phyloP scores from a whole-genome alignment of 1,140 invertebrate genomes.

The Berghia stephanieae region DNA sequence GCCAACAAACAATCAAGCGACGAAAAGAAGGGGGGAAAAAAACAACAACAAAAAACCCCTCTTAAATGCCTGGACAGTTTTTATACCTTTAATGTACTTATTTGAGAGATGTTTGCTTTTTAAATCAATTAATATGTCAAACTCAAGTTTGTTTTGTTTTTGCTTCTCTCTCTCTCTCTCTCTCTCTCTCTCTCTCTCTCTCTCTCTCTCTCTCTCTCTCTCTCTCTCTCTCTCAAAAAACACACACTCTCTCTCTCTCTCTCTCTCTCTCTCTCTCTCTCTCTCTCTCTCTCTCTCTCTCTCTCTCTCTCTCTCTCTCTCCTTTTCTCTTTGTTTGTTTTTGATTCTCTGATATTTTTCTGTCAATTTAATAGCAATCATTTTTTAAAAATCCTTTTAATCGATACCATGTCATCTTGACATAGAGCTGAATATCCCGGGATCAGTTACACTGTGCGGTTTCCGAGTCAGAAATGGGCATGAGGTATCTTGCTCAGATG shows the following conservation, averaged over 20 bases:
- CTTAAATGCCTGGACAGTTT: neutral
- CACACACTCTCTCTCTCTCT: constrained; percentile 6
- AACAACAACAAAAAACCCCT: no score
- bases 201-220: constrained; percentile 18
- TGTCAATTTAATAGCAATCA: no score
- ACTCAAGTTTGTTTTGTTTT: neutral
- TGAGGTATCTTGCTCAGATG: no score
- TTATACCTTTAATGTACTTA: neutral
- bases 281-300: neutral
- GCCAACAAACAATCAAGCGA: no score
- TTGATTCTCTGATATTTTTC: neutral
- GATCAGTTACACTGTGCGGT: no score
- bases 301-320: neutral
- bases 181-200: constrained; percentile 19
- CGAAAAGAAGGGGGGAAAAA: no score
- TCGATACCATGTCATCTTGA: no score
- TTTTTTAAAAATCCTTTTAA: no score
- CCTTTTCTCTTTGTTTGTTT: neutral
- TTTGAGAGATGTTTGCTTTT: neutral
- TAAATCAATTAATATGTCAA: neutral
- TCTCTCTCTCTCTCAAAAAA: no score
- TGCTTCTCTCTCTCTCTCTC: constrained; percentile 18
- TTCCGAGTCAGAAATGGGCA: no score
- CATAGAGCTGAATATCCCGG: no score
- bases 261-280: constrained; percentile 2